Evolutionary conservation across 2,888 invertebrate genomes (phyloP), one percentile per base, ranked within the genome.

Genomic region (Clanis bilineata): DNA sequence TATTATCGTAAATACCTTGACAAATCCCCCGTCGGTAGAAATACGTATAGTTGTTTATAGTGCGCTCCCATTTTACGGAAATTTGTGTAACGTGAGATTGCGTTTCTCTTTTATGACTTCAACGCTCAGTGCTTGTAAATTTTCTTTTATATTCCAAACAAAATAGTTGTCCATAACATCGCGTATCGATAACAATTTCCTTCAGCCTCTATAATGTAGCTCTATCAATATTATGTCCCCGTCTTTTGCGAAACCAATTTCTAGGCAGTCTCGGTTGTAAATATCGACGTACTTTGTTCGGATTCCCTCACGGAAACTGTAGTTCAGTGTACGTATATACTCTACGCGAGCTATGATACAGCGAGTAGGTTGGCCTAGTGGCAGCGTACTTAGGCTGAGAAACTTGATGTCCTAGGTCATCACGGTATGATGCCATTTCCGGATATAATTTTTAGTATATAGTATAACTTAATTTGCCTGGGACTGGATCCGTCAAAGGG

Each of bases 181-280:
- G 59, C 58, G 61, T 65, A 69, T 65, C 66, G 47, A 69, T 68
- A 65, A 64, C 63, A 60, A 64, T 69, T 67, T 57, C 45, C 61
- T 57, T 58, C 60, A 47, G 39, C 51, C 60, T 62, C 60, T 65
- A 63, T 67, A 63, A 67, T 71, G 64, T 58, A 51, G 38, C 51
- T 36, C 36, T 67, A 69, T 65, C 66, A 65, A 72, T 66, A 65
- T 59, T 63, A 67, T 63, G 64, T 65, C 57, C 55, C 61, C 62
- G 62, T 60, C 67, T 61, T 67, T 64, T 66, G 60, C 32, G 64
- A 64, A 67, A 66, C 64, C 66, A 65, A 68, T 72, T 67, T 66
- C 66, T 64, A 66, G 64, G 64, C 68, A 63, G 59, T 64, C 61
- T 62, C 58, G 39, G 63, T 63, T 68, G 64, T 67, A 64, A 71